Percentiles rank a stretch among this genome's conserved stretches.
Evolutionary conservation across 2,113 vertebrate species (phyloP).

Genomic region (Bagarius yarrelli): DNA sequence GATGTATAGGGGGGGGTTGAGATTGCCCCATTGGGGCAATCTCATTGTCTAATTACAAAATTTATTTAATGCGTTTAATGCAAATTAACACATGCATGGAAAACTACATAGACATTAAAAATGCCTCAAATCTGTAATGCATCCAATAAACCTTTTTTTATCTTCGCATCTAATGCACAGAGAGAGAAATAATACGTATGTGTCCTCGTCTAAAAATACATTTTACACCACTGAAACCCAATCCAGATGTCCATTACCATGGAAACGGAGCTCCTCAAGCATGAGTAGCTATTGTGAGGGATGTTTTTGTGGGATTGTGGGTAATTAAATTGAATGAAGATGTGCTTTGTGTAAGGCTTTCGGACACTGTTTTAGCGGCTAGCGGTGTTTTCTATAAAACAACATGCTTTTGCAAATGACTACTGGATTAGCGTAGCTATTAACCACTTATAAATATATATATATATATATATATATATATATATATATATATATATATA

Average conservation of each 20-base stretch:
- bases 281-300: slow-evolving; percentile 32
- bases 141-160: neutral
- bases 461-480: too few relatives aligned
- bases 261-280: slow-evolving; percentile 38
- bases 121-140: neutral
- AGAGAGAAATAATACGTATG: slow-evolving; percentile 10
- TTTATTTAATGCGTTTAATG: too few relatives aligned
- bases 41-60: too few relatives aligned
- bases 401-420: neutral
- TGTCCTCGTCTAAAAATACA: slow-evolving; percentile 31
- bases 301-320: slow-evolving; percentile 35
- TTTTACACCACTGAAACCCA: slow-evolving; percentile 39
- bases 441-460: too few relatives aligned
- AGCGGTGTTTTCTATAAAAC: neutral
- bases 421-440: neutral
- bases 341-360: neutral
- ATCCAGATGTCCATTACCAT: slow-evolving; percentile 39
- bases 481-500: too few relatives aligned
- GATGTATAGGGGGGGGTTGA: too few relatives aligned
- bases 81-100: too few relatives aligned
- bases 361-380: neutral
- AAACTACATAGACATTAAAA: neutral
- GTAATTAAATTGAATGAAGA: slow-evolving; percentile 19
- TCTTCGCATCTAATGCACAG: neutral
- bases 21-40: too few relatives aligned